A percentile compares a stretch with the other conserved stretches of the same genome.
Conservation (phyloP, 2,797 vertebrate species). For the Florisuga fusca region DNA sequence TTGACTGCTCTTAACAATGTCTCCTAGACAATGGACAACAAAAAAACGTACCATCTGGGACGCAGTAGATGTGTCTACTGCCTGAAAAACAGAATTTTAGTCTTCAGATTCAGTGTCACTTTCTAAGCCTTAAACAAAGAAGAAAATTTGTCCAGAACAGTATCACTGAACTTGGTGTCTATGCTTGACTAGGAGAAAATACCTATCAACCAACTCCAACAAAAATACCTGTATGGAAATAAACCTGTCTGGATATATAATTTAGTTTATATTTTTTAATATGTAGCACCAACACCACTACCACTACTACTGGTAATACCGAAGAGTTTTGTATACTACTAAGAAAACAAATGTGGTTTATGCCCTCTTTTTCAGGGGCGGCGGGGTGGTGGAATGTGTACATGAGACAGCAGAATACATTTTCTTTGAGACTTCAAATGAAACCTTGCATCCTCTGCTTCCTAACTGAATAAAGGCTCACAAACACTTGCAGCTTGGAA, state of each 20-base stretch:
- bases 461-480: neutral
- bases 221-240: neutral
- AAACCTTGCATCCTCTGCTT: neutral
- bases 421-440: neutral
- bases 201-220: neutral
- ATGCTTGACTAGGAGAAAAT: neutral
- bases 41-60: neutral
- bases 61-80: accelerated
- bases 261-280: neutral
- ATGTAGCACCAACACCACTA: neutral
- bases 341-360: neutral
- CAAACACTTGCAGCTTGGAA: neutral
- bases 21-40: neutral
- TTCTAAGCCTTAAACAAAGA: neutral
- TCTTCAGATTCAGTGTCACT: neutral
- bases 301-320: accelerated
- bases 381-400: no score
- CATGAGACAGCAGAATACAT: neutral
- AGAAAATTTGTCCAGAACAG: neutral
- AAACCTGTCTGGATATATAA: neutral
- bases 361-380: neutral
- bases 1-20: neutral
- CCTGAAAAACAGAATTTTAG: neutral
- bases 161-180: neutral
- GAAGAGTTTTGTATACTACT: neutral